Base-by-base conservation (phyloP, 2,797 vertebrate species). In the Graptemys geographica region DNA sequence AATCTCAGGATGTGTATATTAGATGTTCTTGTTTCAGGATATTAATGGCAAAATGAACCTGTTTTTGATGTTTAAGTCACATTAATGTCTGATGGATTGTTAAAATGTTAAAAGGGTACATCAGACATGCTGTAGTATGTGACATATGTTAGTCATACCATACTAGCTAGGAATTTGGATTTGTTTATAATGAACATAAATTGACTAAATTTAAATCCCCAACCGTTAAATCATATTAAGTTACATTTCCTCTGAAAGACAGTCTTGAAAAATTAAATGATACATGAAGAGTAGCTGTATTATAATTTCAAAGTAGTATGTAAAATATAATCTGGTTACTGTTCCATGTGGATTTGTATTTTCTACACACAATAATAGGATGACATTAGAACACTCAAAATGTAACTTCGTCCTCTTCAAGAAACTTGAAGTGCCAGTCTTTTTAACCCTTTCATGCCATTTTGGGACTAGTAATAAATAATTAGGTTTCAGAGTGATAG, bases 1-100 rank as follows among this genome's bases (percentile, higher is more conserved):
- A 97, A 98, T 98, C 98, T 98, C 98, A 98, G 98, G 97, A 98
- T 98, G 98, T 98, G 98, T 99, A 98, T 97, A 98, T 97, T 98
- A 96, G 93, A 96, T 93, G 96, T 98, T 98, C 98, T 98, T 97
- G 96, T 98, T 98, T 96, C 97, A 97, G 97, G 97, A 97, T 98
- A 98, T 98, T 97, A 98, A 98, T 98, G 98, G 97, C 96, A 96
- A 97, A 97, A 98, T 97, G 97, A 98, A 98, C 98, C 97, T 98
- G 98, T 97, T 97, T 97, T 97, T 98, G 98, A 98, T 98, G 97
- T 98, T 97, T 95, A 96, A 92, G 95, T 98, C 98, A 97, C 98
- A 98, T 98, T 98, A 98, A 97, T 95, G 97, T 96, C 97, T 98
- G 98, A 98, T 98, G 97, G 98, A 98, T 96, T 96, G 97, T 97